A percentile compares a stretch with the other conserved stretches of the same genome.
Conservation (phyloP, 2,797 vertebrate species). For the Knipowitschia caucasica region DNA sequence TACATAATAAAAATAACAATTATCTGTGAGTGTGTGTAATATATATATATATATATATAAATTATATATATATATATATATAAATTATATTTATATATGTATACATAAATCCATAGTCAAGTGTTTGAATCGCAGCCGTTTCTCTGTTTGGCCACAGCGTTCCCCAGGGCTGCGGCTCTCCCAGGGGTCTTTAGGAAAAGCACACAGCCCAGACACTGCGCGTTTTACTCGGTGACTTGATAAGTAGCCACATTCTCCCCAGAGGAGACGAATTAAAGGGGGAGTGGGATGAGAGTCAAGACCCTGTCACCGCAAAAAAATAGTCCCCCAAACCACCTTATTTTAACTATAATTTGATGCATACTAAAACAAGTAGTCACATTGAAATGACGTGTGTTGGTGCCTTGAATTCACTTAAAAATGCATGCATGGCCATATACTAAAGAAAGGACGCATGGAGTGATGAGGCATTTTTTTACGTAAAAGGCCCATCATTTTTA, state of each 20-base stretch:
- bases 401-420: too few species aligned
- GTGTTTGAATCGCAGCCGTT: slow-evolving; percentile 51
- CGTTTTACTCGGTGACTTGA: slow-evolving; percentile 81
- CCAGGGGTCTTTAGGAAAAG: slow-evolving; percentile 78
- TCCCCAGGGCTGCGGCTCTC: slow-evolving; percentile 71
- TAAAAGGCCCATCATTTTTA: not conserved
- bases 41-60: not conserved
- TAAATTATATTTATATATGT: not conserved
- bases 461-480: too few species aligned
- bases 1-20: slow-evolving; percentile 6
- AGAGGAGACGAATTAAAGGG: slow-evolving; percentile 74
- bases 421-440: too few species aligned
- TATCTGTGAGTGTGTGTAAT: too few species aligned
- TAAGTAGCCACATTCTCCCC: slow-evolving; percentile 80
- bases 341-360: slow-evolving; percentile 4
- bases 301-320: slow-evolving; percentile 75
- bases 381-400: not conserved
- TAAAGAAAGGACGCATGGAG: too few species aligned
- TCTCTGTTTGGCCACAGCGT: slow-evolving; percentile 53
- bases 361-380: not conserved
- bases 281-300: slow-evolving; percentile 68
- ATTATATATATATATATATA: not conserved
- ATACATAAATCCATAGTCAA: slow-evolving; percentile 6
- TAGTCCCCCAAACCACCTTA: slow-evolving; percentile 32
- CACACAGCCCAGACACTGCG: slow-evolving; percentile 73